These are phyloP conservation scores for Eulacestoma nigropectus DNA, from an alignment of 2,113 vertebrate genomes.

Conservation along the genomic window DNA sequence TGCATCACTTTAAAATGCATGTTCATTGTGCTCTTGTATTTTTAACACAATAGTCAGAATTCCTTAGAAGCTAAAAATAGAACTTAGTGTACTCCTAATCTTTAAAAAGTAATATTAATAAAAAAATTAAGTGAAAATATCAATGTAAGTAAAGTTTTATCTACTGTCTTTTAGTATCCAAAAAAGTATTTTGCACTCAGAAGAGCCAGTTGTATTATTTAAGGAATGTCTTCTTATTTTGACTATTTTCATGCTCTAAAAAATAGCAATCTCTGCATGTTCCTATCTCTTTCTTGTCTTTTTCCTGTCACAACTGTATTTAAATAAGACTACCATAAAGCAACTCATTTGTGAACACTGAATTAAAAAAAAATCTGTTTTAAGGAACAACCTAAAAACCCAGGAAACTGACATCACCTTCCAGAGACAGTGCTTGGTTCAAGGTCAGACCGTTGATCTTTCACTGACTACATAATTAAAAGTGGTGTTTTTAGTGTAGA, in stretches of 20 bases:
- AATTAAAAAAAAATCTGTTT: neutral
- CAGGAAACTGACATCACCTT: neutral
- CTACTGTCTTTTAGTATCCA: neutral
- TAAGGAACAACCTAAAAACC: neutral
- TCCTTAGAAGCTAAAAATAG: neutral
- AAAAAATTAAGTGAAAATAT: neutral
- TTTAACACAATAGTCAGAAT: neutral
- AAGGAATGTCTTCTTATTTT: neutral
- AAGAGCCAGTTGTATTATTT: neutral
- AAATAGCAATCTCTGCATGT: neutral
- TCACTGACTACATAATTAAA: neutral
- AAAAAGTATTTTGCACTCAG: neutral
- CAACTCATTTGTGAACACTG: neutral
- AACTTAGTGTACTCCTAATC: neutral
- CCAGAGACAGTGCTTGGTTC: neutral
- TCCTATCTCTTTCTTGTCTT: neutral
- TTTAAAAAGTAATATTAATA: neutral
- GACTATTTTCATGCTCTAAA: neutral
- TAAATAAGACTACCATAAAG: neutral
- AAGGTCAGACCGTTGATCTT: neutral
- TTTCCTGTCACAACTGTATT: neutral
- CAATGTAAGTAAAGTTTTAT: neutral
- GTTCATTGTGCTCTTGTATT: neutral
- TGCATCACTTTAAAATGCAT: neutral
- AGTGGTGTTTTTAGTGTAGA: neutral